Evolutionary conservation across 2,888 invertebrate species (phyloP), one percentile per base, ranked within the genome.

Genomic region (Lottia scabra): DNA sequence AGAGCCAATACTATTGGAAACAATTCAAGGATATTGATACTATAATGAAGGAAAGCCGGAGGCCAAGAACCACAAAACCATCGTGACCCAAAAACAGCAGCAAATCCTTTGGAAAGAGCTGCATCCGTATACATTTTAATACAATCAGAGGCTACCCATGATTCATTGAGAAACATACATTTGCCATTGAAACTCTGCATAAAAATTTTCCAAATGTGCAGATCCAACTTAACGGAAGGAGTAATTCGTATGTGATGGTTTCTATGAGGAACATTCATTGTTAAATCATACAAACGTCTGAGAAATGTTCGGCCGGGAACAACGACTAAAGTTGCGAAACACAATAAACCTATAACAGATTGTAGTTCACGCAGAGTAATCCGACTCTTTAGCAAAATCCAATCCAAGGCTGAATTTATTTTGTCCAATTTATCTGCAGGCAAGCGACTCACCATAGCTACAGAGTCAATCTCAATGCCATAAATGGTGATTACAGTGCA

Each of bases 21-120:
- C 2, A 67, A 19, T 23, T 67, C 67, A n/a, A 67, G 46, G 26
- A 67, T 13, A n/a, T 16, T 46, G 4, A 67, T 67, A 30, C 30
- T 30, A 5, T 30, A 30, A 2, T 30, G 2, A 2, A 19, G n/a
- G 12, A 43, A 26, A 5, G 8, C 15, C 15, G 27, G 3, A 15
- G 27, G 13, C 66, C 66, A 65, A 13, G 66, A n/a, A 13, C 66
- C 38, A 30, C 10, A 65, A 44, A 65, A 43, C 66, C 66, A 65
- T 5, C 13, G 3, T 6, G 27, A 38, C 4, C 66, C 66, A 23
- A 43, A 30, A 3, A 65, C 66, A 12, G 66, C 66, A 15, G 38
- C 67, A n/a, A 45, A 67, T 6, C 67, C 48, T 12, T 23, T n/a
- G 26, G 45, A 15, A 4, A 15, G 4, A 67, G 67, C 44, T 8